Percentiles rank a stretch among this genome's conserved stretches.
Evolutionary conservation across 1,140 invertebrate genomes (phyloP).

Genomic region (Drosophila saltans): DNA sequence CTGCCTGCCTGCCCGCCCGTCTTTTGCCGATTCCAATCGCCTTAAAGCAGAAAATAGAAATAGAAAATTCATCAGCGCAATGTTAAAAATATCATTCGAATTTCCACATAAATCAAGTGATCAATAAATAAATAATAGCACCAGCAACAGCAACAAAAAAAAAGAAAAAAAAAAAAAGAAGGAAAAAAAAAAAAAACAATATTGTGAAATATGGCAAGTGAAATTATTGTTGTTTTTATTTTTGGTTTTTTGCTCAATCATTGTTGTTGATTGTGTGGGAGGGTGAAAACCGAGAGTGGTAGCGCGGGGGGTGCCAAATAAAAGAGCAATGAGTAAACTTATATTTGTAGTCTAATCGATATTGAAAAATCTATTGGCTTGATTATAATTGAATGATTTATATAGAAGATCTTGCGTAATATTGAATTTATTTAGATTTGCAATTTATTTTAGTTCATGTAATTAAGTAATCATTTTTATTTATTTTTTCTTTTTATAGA

Average conservation of each 20-base stretch:
- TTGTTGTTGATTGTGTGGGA: slow-evolving; percentile 39
- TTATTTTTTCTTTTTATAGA: too few species aligned
- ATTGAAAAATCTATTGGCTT: neutral
- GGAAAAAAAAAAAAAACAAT: slow-evolving; percentile 13
- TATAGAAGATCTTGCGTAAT: neutral
- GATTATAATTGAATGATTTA: neutral
- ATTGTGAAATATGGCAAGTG: slow-evolving; percentile 51
- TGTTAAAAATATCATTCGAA: slow-evolving; percentile 65
- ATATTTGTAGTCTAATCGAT: neutral
- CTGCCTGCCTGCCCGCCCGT: neutral
- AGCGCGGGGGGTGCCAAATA: too few species aligned
- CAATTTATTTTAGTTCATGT: too few species aligned
- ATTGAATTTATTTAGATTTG: too few species aligned
- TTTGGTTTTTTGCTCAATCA: slow-evolving; percentile 36
- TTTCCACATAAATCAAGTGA: slow-evolving; percentile 68
- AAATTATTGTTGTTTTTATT: slow-evolving; percentile 8
- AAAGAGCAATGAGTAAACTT: neutral
- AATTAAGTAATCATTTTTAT: too few species aligned
- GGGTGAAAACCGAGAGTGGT: neutral
- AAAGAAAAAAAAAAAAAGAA: neutral
- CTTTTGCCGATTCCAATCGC: slow-evolving; percentile 26
- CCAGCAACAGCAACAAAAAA: slow-evolving; percentile 15
- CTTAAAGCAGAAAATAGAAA: slow-evolving; percentile 49
- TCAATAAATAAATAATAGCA: slow-evolving; percentile 58
- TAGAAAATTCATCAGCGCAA: slow-evolving; percentile 66